Base-by-base conservation (phyloP, 2,888 invertebrate species). In the Oegoconia quadripuncta region DNA sequence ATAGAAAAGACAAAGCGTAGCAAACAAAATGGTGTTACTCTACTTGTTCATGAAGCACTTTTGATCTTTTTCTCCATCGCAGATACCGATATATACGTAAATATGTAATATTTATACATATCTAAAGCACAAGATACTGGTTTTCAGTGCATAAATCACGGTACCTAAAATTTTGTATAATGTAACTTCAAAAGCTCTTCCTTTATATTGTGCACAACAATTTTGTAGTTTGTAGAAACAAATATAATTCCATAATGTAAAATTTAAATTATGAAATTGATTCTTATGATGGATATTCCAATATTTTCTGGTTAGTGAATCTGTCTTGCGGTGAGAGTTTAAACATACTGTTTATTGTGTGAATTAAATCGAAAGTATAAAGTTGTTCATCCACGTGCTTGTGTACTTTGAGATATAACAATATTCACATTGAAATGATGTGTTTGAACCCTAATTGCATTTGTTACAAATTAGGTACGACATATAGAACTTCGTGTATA, bases 251-350 rank as follows among this genome's bases (percentile, higher is more conserved):
- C 52, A 51, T 25, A 46, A 50, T 52, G 44, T 53, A 55, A 53
- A 42, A 41, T 50, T 52, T 42, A 48, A 57, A 55, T 59, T 64
- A 60, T 63, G 50, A 59, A 64, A 66, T 62, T 54, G 50, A 67
- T 71, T 77, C 73, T 76, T 75, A 77, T 78, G 70, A 75, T 62
- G 70, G 65, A 67, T 69, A 74, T 77, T 75, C 72, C 76, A 71
- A 74, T 58, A 43, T 64, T 67, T 63, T 72, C 72, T 68, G 78
- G 78, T 80, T 78, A 79, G 79, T 78, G 78, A 79, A 61, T 58
- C 50, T 49, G 46, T 57, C 57, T 41, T 43, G 48, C 41, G 44
- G 36, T 48, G 34, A 50, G 45, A 43, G 40, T 54, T 52, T 52
- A 47, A 50, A 50, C 51, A 45, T 52, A 43, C 50, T 61, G 51